A percentile compares a stretch with the other conserved stretches of the same genome.
Conservation (phyloP, 2,797 vertebrate species). For the Phalloptychus januarius region DNA sequence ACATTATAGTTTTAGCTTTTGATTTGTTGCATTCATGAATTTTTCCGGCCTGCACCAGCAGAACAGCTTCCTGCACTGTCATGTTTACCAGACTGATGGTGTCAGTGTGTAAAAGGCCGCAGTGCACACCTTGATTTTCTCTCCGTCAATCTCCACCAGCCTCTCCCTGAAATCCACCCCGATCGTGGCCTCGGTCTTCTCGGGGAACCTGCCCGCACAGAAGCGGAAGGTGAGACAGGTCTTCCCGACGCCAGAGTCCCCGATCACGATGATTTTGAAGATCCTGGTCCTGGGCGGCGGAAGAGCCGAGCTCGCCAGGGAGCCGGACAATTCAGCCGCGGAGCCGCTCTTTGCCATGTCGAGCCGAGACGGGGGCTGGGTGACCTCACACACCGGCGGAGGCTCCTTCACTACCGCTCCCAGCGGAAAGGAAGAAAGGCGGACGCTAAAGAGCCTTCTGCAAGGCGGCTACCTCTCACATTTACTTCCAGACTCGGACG, state of each 20-base stretch:
- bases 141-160: constrained; percentile 91
- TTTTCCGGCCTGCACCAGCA: neutral
- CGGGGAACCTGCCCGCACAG: constrained; percentile 93
- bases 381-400: neutral
- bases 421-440: neutral
- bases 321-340: constrained; percentile 82
- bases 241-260: constrained; percentile 96
- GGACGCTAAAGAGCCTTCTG: neutral
- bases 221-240: constrained; percentile 98
- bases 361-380: neutral
- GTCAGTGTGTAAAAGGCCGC: neutral
- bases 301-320: constrained; percentile 68
- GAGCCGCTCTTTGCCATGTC: constrained; percentile 81
- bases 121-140: constrained; percentile 91
- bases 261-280: constrained; percentile 98
- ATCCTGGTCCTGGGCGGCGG: constrained; percentile 90
- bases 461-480: neutral
- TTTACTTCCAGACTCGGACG: neutral
- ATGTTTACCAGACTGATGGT: neutral
- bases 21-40: neutral
- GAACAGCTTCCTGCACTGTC: neutral
- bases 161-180: constrained; percentile 97
- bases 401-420: neutral
- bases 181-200: constrained; percentile 97
- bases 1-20: neutral